Base-by-base conservation (phyloP, 2,797 vertebrate genomes). In the Megaceryle alcyon region DNA sequence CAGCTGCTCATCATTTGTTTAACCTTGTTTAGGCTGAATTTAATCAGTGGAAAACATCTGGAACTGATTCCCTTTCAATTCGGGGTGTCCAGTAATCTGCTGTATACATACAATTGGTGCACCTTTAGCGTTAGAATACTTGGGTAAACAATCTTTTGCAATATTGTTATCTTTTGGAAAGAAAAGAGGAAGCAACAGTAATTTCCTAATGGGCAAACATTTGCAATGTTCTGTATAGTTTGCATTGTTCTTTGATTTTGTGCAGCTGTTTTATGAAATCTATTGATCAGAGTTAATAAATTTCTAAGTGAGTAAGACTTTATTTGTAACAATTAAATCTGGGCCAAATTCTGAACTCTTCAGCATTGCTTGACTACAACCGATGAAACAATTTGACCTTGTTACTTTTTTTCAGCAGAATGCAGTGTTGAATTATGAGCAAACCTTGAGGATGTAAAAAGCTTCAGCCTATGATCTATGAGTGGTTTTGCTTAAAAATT, bases 1-100 rank as follows among this genome's bases (percentile, higher is more conserved):
- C 88, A 95, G 77, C 88, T 96, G 94, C 78, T 95, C 90, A 73
- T 92, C 94, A 90, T 95, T 96, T 95, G 66, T 39, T 84, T 93
- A 96, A 95, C 89, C 89, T 94, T 89, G 64, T 66, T 77, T 19
- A 9, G 51, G 37, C 75, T 94, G 70, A 86, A 88, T 86, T 93
- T 79, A 84, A 86, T 96, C 86, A 88, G 77, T 56, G 21, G 56
- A 88, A 88, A 93, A 93, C 95, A 97, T 92, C 86, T 96, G 95
- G 92, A 93, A 93, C 83, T 79, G 80, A 93, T 96, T 94, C 56
- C 44, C 8, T 16, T 86, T 97, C 92, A 69, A 7, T 85, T 82
- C 92, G 48, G 75, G 94, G 81, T 60, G 81, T 73, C 69, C 49
- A 44, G 39, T 90, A 84, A 81, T 95, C 81, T 94, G 84, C 75